phyloP scores from a whole-genome alignment of 64 coral and sea anemone genomes.

The Actinia tenebrosa region DNA sequence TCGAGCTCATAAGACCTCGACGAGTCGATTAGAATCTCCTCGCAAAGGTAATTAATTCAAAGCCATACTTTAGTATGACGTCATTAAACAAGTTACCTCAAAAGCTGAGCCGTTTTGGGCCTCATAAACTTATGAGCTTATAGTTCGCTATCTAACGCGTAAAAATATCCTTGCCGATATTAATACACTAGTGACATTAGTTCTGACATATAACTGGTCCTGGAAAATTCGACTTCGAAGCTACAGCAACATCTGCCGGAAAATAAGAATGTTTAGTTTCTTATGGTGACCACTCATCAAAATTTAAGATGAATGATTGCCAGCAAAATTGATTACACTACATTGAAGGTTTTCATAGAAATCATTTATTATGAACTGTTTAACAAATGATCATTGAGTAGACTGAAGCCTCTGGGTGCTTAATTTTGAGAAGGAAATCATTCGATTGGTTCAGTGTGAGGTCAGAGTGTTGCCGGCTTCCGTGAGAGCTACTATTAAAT shows the following conservation, averaged over 20 bases:
- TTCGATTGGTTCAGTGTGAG: not conserved
- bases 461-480: not conserved
- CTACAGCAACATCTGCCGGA: not conserved
- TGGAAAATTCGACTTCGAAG: not conserved
- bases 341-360: not conserved
- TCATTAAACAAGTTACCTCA: not conserved
- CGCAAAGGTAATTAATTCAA: not conserved
- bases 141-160: not conserved
- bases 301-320: not conserved
- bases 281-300: not conserved
- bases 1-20: not conserved
- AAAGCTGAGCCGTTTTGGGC: not conserved
- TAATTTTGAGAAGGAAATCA: not conserved
- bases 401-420: not conserved
- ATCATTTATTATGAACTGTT: not conserved
- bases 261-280: not conserved
- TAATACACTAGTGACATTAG: not conserved
- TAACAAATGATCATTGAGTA: not conserved
- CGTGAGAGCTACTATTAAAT: not conserved
- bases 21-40: not conserved
- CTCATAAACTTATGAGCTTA: not conserved
- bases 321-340: conserved; percentile 4
- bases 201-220: not conserved
- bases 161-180: not conserved
- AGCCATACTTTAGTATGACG: not conserved